Base-by-base conservation (phyloP, 2,797 vertebrate species). In the Crocidura indochinensis region DNA sequence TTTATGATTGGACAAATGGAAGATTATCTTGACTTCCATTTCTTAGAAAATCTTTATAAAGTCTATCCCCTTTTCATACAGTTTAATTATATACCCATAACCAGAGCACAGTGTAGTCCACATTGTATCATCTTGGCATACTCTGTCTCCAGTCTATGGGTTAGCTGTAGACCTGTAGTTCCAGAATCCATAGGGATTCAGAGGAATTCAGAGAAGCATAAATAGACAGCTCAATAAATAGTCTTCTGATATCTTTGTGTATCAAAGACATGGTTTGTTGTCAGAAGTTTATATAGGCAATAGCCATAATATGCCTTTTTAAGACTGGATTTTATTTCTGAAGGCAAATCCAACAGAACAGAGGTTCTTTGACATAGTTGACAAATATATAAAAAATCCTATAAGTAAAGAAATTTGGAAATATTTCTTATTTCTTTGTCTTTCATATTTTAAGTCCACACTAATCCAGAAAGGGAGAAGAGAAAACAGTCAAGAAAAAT, bases 21-120 rank as follows among this genome's bases (percentile, higher is more conserved):
- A 68, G 80, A 19, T 60, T 69, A 31, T 88, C 31, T 87, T 87
- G 53, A 24, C 71, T 92, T 92, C 46, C 47, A 75, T 60, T 90
- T 93, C 77, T 89, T 78, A 46, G 79, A 88, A 75, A 53, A 44
- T 29, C 12, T 80, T 84, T 86, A n/a, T 0, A 3, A 89, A 78
- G 72, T 31, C 2, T 10, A 4, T n/a, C 60, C 10, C 12, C 9
- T 8, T 56, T 84, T 56, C 60, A 8, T 47, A 69, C 53, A 47
- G 1, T 67, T 82, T 81, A 95, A 22, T 29, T 11, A 14, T 91
- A 73, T 56, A 75, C 9, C 10, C 12, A 79, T 75, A 78, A 72
- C 14, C 31, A 73, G 68, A 51, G 19, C 17, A 17, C 17, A 49
- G 49, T 27, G 19, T 15, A 24, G 10, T 77, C 1, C 10, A 5